Evolutionary conservation across 2,888 invertebrate genomes (phyloP).

Genomic region (Arge pagana): DNA sequence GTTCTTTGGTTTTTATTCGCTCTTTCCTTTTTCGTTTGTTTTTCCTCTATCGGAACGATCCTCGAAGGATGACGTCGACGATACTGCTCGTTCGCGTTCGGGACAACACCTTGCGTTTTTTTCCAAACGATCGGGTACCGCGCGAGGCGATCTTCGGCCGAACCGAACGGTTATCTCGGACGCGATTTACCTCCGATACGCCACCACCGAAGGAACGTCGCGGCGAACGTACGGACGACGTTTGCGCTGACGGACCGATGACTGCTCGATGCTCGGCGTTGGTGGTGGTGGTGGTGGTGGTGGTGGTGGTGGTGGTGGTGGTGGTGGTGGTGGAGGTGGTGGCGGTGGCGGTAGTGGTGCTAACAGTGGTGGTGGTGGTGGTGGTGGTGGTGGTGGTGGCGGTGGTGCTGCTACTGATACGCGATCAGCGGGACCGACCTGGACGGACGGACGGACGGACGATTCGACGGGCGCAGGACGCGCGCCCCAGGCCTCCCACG

Average conservation of each 20-base stretch:
- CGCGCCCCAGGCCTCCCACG: conserved; percentile 32
- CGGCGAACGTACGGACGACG: conserved; percentile 16
- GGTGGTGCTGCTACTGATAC: conserved; percentile 11
- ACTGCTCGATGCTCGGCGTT: conserved; percentile 3
- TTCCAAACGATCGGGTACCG: no score
- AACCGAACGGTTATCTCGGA: no score
- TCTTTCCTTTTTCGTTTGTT: no score
- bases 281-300: not conserved
- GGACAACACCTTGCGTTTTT: no score
- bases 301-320: conserved; percentile 10
- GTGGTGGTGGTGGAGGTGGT: conserved; percentile 6
- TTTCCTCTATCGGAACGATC: no score
- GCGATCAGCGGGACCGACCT: conserved; percentile 4
- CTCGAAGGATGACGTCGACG: no score
- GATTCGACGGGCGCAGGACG: conserved; percentile 22
- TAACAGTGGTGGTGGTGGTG: conserved; percentile 3
- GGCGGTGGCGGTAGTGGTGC: conserved; percentile 13
- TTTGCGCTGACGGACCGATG: conserved; percentile 5
- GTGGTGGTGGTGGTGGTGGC: conserved; percentile 18
- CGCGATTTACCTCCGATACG: conserved; percentile 24
- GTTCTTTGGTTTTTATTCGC: no score
- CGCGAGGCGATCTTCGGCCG: no score
- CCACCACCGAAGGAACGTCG: conserved; percentile 13
- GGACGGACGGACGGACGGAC: conserved; percentile 25
- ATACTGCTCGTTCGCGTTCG: no score